Evolutionary conservation across 2,888 invertebrate genomes (phyloP), one percentile per base, ranked within the genome.

Genomic region (Ferdinandea cuprea): DNA sequence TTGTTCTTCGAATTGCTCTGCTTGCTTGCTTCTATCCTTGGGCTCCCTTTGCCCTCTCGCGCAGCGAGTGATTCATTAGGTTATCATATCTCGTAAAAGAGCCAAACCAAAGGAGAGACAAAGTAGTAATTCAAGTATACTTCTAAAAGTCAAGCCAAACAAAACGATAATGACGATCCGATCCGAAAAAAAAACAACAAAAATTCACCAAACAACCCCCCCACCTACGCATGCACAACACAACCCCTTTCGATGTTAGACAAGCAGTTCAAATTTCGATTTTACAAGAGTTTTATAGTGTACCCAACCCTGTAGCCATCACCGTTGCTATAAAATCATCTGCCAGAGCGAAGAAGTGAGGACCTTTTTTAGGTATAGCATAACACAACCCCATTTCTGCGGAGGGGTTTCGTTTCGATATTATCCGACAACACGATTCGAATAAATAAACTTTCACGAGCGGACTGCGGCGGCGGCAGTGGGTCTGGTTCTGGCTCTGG

Each of bases 351-450:
- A 71, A 42, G 58, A 56, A 50, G 13, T 40, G 11, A 15, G 63
- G 37, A 58, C 58, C 61, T 40, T 66, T 50, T 73, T 46, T 50
- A n/a, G n/a, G n/a, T n/a, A n/a, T n/a, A n/a, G n/a, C 15, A 21
- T n/a, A 11, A 19, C 30, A 21, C n/a, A n/a, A n/a, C 58, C 35
- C 28, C 44, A 42, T 52, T 58, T 25, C 3, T 15, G 46, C 8
- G 42, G 15, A 0, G 4, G 11, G 35, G 25, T n/a, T n/a, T n/a
- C n/a, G n/a, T n/a, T 44, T 44, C 44, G 59, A 81, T 77, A 77
- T 81, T 81, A 81, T 81, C 81, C 81, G 32, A 71, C 66, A 77
- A 81, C 81, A 81, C 71, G 81, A 77, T 81, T 81, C 77, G 81
- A 77, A 81, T 81, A 81, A 77, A 81, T 81, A 81, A 77, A 81